A percentile compares a stretch with the other conserved stretches of the same genome.
Evolutionary conservation across 1,140 invertebrate species (phyloP).

Genomic region (Caenorhabditis inopinata): DNA sequence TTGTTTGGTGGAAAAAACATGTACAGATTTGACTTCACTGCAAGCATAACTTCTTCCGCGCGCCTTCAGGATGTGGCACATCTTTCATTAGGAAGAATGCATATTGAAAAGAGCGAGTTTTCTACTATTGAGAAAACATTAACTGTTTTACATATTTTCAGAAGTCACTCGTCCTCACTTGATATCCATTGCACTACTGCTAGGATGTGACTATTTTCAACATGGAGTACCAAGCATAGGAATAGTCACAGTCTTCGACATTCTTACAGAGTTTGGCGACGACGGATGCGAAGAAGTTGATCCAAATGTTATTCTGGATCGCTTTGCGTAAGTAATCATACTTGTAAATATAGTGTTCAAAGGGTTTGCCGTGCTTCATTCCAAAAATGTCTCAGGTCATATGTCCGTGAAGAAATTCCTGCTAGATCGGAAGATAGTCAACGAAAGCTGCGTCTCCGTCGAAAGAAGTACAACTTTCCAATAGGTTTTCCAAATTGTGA

Average conservation of each 20-base stretch:
- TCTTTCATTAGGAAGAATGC: slow-evolving; percentile 31
- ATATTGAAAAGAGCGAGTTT: background rate
- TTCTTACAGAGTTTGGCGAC: slow-evolving; percentile 44
- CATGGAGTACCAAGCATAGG: slow-evolving; percentile 40
- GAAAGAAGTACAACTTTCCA: slow-evolving; percentile 16
- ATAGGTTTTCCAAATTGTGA: slow-evolving; percentile 34
- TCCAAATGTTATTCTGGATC: slow-evolving; percentile 43
- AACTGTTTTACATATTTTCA: background rate
- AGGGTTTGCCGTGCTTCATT: too few species aligned
- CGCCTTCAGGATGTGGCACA: background rate
- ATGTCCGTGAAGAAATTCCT: slow-evolving; percentile 12
- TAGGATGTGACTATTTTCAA: slow-evolving; percentile 47
- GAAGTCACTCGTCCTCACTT: slow-evolving; percentile 37
- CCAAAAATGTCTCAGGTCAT: too few species aligned
- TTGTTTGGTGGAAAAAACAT: slow-evolving; percentile 45
- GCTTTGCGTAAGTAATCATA: slow-evolving; percentile 34
- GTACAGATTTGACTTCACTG: slow-evolving; percentile 27
- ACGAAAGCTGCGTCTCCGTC: background rate
- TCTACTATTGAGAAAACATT: background rate
- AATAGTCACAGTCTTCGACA: slow-evolving; percentile 44
- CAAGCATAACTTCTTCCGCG: background rate
- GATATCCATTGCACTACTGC: slow-evolving; percentile 42
- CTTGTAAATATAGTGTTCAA: background rate
- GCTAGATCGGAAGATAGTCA: background rate
- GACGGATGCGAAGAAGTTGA: slow-evolving; percentile 43